phyloP scores from a whole-genome alignment of 2,888 invertebrate species.

The Drosophila quasianomalipes region DNA sequence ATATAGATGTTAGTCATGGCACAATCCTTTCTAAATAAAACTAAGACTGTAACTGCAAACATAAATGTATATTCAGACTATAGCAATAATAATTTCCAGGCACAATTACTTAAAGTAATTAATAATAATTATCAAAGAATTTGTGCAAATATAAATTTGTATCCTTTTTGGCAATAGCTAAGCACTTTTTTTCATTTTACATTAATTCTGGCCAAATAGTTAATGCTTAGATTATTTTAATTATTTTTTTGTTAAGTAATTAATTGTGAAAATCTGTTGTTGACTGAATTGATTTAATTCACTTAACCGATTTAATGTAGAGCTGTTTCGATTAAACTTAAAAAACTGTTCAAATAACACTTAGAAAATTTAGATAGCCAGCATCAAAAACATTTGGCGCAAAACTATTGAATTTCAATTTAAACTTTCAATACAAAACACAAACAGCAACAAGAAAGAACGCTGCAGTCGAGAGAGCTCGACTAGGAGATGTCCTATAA shows the following conservation, averaged over 20 bases:
- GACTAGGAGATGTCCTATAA: not conserved
- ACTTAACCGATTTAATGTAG: not conserved
- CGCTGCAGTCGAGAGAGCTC: not conserved
- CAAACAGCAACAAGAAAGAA: conserved; percentile 1
- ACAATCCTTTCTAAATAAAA: not conserved
- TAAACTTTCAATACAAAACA: conserved; percentile 57
- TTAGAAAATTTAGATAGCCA: not conserved
- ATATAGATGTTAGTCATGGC: not conserved
- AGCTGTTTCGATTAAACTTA: not conserved
- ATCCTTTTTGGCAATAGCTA: not conserved
- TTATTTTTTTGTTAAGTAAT: not conserved
- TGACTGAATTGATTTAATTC: not conserved
- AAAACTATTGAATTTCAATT: conserved; percentile 55
- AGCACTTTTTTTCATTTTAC: not conserved
- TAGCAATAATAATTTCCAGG: not conserved
- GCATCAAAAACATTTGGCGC: conserved; percentile 26
- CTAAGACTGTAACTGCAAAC: not conserved
- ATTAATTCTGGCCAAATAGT: not conserved
- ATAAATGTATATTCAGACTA: not conserved
- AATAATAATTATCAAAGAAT: not conserved
- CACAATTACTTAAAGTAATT: not conserved
- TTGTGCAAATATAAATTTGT: not conserved
- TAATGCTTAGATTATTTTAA: too few species aligned
- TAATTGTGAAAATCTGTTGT: not conserved
- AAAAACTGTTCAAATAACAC: not conserved